Evolutionary conservation across 2,113 vertebrate species (phyloP), one percentile per base, ranked within the genome.

Genomic region (Prionailurus bengalensis): DNA sequence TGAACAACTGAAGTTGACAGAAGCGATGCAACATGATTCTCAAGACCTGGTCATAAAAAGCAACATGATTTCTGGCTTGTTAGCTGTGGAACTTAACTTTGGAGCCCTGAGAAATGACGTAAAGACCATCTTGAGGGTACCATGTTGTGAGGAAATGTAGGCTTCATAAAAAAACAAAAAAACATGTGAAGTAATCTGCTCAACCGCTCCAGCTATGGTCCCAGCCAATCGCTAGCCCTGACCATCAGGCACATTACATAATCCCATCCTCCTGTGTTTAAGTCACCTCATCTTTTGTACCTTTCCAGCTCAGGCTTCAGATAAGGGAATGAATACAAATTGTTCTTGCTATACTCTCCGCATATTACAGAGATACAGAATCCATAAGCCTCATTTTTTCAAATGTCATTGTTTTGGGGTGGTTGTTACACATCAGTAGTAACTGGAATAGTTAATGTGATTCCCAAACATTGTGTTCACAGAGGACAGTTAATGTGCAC

Each of bases 11-110:
- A 80, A 68, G 70, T 39, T 83, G 63, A 39, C 51, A 81, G 14
- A 96, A 97, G 29, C 71, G 33, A 94, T n/a, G 14, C 19, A 96
- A 70, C 10, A 10, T 85, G 48, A 29, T 31, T 94, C 94, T 31
- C 1, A 87, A 90, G 45, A 78, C 25, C 11, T 42, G 5, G 23
- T 48, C 63, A 78, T 92, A 68, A 87, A 92, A 84, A 71, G 3
- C 17, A 74, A 29, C 29, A 17, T 0, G 1, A 25, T 66, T 79
- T 83, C n/a, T 96, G 16, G 17, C 63, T 68, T 63, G 9, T 79
- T 74, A 48, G 17, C 29, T 79, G 9, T 39, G 55, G 87, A 80
- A 55, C 8, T 27, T 68, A 42, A 16, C 48, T 81, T 87, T 71
- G 27, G 45, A 33, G 3, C 27, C 29, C 53, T 68, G n/a, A 53